Evolutionary conservation across 2,888 invertebrate species (phyloP).

Genomic region (Osmoderma eremita): DNA sequence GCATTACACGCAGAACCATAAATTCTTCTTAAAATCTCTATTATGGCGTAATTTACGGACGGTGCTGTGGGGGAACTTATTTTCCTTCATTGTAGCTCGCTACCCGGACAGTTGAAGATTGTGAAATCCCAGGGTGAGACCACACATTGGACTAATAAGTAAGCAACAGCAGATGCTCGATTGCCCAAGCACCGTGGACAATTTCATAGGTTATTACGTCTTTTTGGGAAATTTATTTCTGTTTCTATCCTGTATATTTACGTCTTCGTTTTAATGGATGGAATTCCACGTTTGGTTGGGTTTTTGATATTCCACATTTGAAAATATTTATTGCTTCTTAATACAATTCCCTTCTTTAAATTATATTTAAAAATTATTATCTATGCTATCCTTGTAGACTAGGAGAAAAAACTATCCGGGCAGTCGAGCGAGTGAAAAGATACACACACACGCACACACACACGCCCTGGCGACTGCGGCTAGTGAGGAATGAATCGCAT

Average conservation of each 20-base stretch:
- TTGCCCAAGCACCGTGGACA: neutral
- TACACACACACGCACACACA: too few relatives aligned
- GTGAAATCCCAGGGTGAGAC: constrained; percentile 14
- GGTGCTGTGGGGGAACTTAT: constrained; percentile 8
- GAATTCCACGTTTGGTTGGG: too few relatives aligned
- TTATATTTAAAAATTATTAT: too few relatives aligned
- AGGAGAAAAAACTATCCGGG: too few relatives aligned
- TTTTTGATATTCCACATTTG: too few relatives aligned
- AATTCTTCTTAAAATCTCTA: constrained; percentile 43
- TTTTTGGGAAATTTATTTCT: neutral
- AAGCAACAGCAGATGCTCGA: neutral
- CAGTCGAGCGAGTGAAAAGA: too few relatives aligned
- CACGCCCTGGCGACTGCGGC: too few relatives aligned
- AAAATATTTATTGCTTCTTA: too few relatives aligned
- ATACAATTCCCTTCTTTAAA: too few relatives aligned
- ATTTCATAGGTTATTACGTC: constrained; percentile 16
- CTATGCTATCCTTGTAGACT: too few relatives aligned
- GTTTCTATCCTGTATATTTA: neutral
- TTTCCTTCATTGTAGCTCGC: constrained; percentile 26
- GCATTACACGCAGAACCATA: constrained; percentile 40
- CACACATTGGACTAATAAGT: constrained; percentile 9
- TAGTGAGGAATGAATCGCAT: too few relatives aligned
- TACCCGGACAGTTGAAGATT: constrained; percentile 6
- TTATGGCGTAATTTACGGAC: constrained; percentile 35
- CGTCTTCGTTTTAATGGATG: neutral